Percentiles rank a stretch among this genome's conserved stretches.
Evolutionary conservation across 2,113 vertebrate species (phyloP).

Genomic region (Vanacampus margaritifer): DNA sequence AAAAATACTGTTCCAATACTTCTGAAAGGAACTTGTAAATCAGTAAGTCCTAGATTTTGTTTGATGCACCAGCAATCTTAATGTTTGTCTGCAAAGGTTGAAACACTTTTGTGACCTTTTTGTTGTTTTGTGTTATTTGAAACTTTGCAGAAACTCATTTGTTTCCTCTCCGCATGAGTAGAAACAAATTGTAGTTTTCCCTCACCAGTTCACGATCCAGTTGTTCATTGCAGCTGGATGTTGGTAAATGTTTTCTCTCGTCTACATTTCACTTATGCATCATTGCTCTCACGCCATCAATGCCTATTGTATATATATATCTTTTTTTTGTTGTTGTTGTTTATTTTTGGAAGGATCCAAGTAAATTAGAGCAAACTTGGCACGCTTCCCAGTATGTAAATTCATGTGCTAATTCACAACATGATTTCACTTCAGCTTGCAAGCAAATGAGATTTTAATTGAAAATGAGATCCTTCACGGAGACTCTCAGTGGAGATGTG

Average conservation of each 20-base stretch:
- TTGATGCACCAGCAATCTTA: background rate
- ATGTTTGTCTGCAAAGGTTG: constrained; percentile 12
- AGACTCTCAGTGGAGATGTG: constrained; percentile 87
- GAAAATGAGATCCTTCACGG: constrained; percentile 92
- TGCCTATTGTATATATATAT: constrained; percentile 46
- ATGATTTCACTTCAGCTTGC: constrained; percentile 98
- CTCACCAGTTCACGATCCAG: constrained; percentile 37
- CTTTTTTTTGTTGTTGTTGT: constrained; percentile 39
- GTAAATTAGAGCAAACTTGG: constrained; percentile 79
- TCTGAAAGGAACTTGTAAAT: background rate
- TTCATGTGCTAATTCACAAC: constrained; percentile 97
- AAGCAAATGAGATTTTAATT: constrained; percentile 99
- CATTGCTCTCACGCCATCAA: constrained; percentile 83
- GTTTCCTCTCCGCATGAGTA: constrained; percentile 20
- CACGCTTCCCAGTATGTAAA: constrained; percentile 94
- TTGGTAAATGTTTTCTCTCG: constrained; percentile 55
- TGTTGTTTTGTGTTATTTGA: constrained; percentile 1
- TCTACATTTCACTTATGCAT: constrained; percentile 53
- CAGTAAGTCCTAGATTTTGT: background rate
- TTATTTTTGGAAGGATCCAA: constrained; percentile 78
- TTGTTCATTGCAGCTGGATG: constrained; percentile 42
- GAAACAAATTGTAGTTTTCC: constrained; percentile 31
- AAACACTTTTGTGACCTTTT: constrained; percentile 22
- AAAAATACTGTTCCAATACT: background rate
- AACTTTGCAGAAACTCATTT: constrained; percentile 32